These are phyloP conservation scores for Zophobas morio DNA, from an alignment of 1,140 invertebrate species.

Conservation along the genomic window DNA sequence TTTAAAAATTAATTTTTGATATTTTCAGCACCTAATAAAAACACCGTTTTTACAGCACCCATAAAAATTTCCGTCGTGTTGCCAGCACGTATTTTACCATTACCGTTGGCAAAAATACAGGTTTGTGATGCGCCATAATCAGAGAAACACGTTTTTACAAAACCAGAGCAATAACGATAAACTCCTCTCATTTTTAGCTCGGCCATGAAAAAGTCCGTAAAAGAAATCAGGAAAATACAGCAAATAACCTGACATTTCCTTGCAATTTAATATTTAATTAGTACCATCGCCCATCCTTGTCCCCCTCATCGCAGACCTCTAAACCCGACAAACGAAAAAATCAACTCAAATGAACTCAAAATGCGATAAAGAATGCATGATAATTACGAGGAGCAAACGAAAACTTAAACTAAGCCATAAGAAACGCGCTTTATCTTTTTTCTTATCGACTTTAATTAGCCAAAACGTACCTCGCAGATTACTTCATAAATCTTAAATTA, in stretches of 20 bases:
- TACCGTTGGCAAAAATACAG: no score
- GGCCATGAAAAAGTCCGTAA: constrained; percentile 23
- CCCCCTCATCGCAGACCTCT: background rate
- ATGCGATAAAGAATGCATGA: constrained; percentile 61
- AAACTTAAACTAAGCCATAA: background rate
- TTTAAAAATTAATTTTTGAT: no score
- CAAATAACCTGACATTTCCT: constrained; percentile 50
- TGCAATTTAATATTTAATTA: constrained; percentile 54
- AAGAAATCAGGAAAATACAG: constrained; percentile 18
- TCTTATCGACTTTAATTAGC: constrained; percentile 49
- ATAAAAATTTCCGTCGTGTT: no score
- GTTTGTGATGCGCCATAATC: background rate
- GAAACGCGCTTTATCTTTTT: constrained; percentile 43
- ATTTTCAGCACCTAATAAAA: no score
- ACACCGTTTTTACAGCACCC: no score
- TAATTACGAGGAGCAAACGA: constrained; percentile 53
- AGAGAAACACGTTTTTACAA: background rate
- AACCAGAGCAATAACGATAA: background rate
- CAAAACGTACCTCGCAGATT: constrained; percentile 48
- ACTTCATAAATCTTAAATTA: constrained; percentile 55
- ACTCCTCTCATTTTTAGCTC: background rate
- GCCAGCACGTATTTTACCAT: no score
- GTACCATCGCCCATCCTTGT: constrained; percentile 15
- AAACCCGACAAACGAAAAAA: constrained; percentile 49
- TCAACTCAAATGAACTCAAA: constrained; percentile 56